Evolutionary conservation across 2,113 vertebrate genomes (phyloP), one percentile per base, ranked within the genome.

Genomic region (Spizaetus ornatus): DNA sequence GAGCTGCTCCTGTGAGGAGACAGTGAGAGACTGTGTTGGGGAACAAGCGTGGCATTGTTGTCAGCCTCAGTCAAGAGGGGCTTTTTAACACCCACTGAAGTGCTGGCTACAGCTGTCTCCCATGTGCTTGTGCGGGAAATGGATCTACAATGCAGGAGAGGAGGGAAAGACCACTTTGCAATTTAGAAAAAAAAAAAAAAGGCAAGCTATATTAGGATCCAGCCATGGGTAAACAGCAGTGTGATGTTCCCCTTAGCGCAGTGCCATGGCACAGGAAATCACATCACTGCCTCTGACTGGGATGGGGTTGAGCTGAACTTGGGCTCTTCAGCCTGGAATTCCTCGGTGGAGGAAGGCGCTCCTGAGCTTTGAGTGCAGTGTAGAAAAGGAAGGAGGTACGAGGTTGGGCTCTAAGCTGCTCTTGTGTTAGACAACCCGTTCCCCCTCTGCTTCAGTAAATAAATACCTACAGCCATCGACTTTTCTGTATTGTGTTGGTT

Each of bases 31-130:
- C 96, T 96, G 95, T 97, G 88, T 61, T 2, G 13, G 81, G 89
- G 84, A 97, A 97, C 97, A 97, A 97, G 84, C 13, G 0, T 1
- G 0, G 84, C 81, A 91, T 97, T 97, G 95, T 97, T 86, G 95
- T 42, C 62, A 91, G 84, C 40, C 91, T 50, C 82, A 36, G 32
- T 82, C 89, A 85, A 91, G 93, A 97, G 89, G 86, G 94, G 94
- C 89, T 96, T 94, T 95, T 87, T 32, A 90, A 95, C 95, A 94
- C 96, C 91, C 97, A 88, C 94, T 94, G 86, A 52, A 95, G 94
- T 53, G 78, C 82, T 82, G 89, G 77, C 78, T 94, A 81, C 96
- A 97, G 95, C 95, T 95, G 96, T 89, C 95, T 82, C 88, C 86
- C 94, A 81, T 97, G 95, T 79, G 81, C 93, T 92, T 72, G 40